A percentile compares a stretch with the other conserved stretches of the same genome.
These are phyloP conservation scores for Cryptotermes secundus DNA, from an alignment of 1,140 invertebrate species.

Conservation along the genomic window DNA sequence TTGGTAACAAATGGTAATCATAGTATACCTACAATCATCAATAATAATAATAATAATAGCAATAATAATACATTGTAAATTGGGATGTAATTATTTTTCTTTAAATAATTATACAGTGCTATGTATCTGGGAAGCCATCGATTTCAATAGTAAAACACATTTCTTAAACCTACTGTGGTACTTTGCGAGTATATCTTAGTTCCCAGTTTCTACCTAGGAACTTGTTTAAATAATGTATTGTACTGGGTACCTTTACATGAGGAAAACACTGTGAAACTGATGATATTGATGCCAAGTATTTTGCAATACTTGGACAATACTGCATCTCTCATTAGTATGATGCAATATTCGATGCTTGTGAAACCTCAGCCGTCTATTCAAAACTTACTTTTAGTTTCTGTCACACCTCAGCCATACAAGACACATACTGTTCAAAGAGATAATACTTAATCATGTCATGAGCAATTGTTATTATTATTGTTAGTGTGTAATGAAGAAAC, in stretches of 20 bases:
- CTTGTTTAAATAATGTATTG: not conserved
- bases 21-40: too few relatives aligned
- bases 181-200: conserved; percentile 19
- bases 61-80: conserved; percentile 12
- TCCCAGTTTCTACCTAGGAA: conserved; percentile 3
- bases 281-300: not conserved
- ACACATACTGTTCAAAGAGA: too few relatives aligned
- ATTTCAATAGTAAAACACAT: conserved; percentile 15
- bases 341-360: too few relatives aligned
- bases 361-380: too few relatives aligned
- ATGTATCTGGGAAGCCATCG: not conserved
- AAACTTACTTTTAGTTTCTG: too few relatives aligned
- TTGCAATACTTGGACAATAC: not conserved
- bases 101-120: conserved; percentile 4
- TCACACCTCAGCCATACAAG: too few relatives aligned
- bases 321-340: too few relatives aligned
- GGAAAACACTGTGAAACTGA: not conserved
- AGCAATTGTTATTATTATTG: not conserved
- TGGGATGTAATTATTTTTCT: not conserved
- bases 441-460: not conserved
- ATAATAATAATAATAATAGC: not conserved
- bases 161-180: not conserved
- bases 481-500: not conserved
- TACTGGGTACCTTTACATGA: not conserved
- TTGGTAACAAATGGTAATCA: conserved; percentile 9